phyloP scores from a whole-genome alignment of 1,140 invertebrate genomes.

The Paramacrobiotus metropolitanus region DNA sequence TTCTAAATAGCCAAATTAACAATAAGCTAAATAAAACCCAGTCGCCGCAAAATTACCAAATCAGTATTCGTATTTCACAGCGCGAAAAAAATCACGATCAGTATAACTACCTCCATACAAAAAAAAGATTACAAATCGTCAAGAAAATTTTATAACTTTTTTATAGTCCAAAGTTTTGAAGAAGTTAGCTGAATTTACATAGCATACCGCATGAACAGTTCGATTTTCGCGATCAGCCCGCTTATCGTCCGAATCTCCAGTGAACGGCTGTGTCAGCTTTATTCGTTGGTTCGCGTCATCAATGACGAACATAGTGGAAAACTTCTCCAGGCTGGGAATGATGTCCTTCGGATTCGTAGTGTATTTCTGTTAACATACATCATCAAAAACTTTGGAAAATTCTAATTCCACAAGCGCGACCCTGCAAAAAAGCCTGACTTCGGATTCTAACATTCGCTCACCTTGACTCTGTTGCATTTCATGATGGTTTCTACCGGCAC shows the following conservation, averaged over 20 bases:
- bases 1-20: not conserved
- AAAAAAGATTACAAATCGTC: not conserved
- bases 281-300: conserved; percentile 56
- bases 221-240: conserved; percentile 45
- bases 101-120: too few relatives aligned
- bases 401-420: too few relatives aligned
- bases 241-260: conserved; percentile 56
- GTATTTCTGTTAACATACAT: conserved; percentile 24
- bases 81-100: too few relatives aligned
- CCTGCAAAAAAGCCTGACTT: too few relatives aligned
- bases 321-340: conserved; percentile 43
- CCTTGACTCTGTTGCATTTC: conserved; percentile 61
- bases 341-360: conserved; percentile 43
- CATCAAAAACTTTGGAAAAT: too few relatives aligned
- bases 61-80: too few relatives aligned
- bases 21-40: not conserved
- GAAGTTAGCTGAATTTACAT: too few relatives aligned
- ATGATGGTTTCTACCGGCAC: conserved; percentile 53
- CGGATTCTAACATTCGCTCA: conserved; percentile 1
- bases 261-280: conserved; percentile 44
- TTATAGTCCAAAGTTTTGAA: too few relatives aligned
- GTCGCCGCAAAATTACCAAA: conserved; percentile 10
- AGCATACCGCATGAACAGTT: conserved; percentile 71
- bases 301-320: conserved; percentile 37
- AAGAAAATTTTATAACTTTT: too few relatives aligned